Percentiles rank a stretch among this genome's conserved stretches.
These are phyloP conservation scores for Mastomys natalensis DNA, from an alignment of 2,113 vertebrate species.

Conservation along the genomic window DNA sequence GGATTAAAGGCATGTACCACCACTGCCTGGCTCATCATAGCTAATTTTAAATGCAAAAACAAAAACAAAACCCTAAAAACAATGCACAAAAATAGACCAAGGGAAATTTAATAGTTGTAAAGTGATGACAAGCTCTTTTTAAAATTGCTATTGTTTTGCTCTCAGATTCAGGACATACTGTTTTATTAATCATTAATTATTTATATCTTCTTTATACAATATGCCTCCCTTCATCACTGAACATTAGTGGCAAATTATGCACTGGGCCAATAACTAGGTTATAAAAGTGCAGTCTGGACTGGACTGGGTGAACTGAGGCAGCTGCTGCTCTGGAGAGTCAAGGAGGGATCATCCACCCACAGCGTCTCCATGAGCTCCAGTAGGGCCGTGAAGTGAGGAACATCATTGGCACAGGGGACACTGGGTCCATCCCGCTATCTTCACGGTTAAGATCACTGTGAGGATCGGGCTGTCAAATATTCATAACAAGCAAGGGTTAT, in stretches of 20 bases:
- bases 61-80: background rate
- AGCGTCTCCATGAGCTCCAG: background rate
- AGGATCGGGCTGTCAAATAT: background rate
- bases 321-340: background rate
- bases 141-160: constrained; percentile 16
- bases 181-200: constrained; percentile 30
- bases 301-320: background rate
- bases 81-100: constrained; percentile 52
- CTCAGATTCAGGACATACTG: constrained; percentile 19
- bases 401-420: background rate
- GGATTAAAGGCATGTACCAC: too few relatives aligned
- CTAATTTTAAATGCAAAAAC: constrained; percentile 28
- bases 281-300: background rate
- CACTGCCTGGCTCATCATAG: constrained; percentile 22
- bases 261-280: background rate
- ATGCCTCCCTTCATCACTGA: background rate
- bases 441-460: background rate
- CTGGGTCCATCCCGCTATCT: background rate
- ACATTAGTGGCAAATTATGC: background rate
- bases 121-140: background rate
- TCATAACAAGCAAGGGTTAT: background rate
- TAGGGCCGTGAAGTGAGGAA: background rate
- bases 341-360: background rate
- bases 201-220: background rate
- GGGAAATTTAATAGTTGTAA: constrained; percentile 17